phyloP scores from a whole-genome alignment of 2,797 vertebrate genomes.

The Pangasius sanitwongsei region DNA sequence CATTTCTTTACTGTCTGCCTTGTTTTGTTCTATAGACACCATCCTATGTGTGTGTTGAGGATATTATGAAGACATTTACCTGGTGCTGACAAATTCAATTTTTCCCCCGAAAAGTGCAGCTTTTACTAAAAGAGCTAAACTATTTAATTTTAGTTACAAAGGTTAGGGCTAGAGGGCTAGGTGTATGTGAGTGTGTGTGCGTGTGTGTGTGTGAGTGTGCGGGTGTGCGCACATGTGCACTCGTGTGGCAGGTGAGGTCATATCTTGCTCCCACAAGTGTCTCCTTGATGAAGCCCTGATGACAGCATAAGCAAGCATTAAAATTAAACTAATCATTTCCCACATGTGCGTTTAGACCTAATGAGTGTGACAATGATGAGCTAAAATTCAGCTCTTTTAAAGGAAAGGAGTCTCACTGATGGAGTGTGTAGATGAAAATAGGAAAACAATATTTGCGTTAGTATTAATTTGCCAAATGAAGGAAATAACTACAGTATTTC shows the following conservation, averaged over 20 bases:
- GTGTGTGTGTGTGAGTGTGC: neutral
- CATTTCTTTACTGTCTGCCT: neutral
- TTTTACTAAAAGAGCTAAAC: neutral
- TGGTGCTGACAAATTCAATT: neutral
- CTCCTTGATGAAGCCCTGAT: conserved; percentile 26
- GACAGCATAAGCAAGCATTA: neutral
- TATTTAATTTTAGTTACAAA: neutral
- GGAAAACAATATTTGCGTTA: neutral
- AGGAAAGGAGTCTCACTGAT: neutral
- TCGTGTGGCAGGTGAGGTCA: conserved; percentile 24
- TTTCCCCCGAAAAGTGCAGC: neutral
- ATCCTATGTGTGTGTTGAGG: neutral
- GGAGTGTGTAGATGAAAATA: neutral
- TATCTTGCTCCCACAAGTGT: conserved; percentile 1
- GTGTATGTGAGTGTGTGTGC: neutral
- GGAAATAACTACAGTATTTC: neutral
- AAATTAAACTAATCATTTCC: conserved; percentile 21
- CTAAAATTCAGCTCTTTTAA: neutral
- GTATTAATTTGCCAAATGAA: neutral
- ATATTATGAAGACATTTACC: neutral
- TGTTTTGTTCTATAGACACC: neutral
- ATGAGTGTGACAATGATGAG: neutral
- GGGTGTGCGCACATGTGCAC: neutral
- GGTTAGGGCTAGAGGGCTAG: neutral
- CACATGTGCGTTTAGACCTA: conserved; percentile 18